Conservation (phyloP, 2,797 vertebrate species). For the Spizella passerina region DNA sequence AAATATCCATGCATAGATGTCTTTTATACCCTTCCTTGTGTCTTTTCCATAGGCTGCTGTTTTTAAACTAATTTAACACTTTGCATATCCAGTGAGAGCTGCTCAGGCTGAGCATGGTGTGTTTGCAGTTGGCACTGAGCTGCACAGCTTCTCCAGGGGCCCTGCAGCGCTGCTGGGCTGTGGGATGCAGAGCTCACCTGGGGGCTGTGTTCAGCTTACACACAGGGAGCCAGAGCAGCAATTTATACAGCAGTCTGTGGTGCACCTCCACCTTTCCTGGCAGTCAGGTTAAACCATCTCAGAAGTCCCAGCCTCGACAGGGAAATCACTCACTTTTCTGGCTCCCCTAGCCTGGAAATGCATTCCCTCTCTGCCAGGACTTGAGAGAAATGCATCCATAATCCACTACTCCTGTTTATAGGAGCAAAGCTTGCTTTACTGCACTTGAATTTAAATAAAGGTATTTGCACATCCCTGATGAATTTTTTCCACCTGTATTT, state of each 20-base stretch:
- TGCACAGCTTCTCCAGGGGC: background rate
- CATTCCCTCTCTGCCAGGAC: background rate
- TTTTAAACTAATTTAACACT: background rate
- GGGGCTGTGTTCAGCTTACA: background rate
- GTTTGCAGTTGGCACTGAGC: background rate
- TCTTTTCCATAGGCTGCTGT: background rate
- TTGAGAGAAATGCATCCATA: background rate
- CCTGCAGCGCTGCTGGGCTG: background rate
- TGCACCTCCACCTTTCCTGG: background rate
- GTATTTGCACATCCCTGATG: constrained; percentile 49
- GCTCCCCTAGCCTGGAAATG: background rate
- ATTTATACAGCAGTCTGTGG: background rate
- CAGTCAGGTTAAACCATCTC: background rate
- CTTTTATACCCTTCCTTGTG: background rate
- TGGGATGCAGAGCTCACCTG: background rate
- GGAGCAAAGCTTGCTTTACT: constrained; percentile 30
- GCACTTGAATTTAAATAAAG: constrained; percentile 44
- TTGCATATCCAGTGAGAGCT: background rate
- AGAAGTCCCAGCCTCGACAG: constrained; percentile 2
- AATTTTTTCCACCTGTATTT: constrained; percentile 51
- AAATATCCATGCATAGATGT: accelerated
- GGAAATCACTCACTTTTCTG: background rate
- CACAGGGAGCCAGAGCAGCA: background rate
- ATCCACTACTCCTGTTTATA: constrained; percentile 11
- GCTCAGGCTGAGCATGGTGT: background rate